Evolutionary conservation across 2,113 vertebrate species (phyloP), one percentile per base, ranked within the genome.

Genomic region (Sander lucioperca): DNA sequence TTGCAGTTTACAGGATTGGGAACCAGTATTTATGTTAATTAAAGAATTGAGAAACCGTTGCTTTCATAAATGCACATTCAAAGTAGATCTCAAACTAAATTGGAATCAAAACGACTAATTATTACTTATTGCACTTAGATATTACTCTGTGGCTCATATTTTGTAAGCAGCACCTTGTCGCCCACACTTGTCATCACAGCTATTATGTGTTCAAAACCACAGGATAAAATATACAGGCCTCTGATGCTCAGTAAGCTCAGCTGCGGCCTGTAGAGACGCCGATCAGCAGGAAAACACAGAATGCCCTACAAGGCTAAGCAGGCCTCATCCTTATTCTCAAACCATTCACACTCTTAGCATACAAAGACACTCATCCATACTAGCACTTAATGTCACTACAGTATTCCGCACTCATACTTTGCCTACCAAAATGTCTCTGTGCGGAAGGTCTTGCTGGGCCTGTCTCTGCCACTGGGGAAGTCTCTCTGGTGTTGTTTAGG

Each of bases 401-500:
- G 6, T 67, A 88, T 74, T 62, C 87, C 88, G 67, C 85, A 88
- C 80, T 86, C 87, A 67, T 51, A 84, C 79, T 79, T 75, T 66
- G 89, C 90, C 86, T 90, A 93, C 89, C 89, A 89, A 90, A 88
- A 67, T 19, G 74, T 68, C 79, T 90, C 77, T 74, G 76, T 81
- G 82, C 15, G 23, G 88, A 90, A 79, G 84, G 81, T 90, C 82
- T 76, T 77, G 69, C 77, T 57, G 59, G 83, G 81, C 69, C 80
- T 80, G 80, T 62, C 81, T 79, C 80, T 83, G 83, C 36, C 59
- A 78, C 69, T 64, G 67, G 70, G 71, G 88, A 89, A 78, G 83
- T 57, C 86, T 89, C 76, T 80, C 61, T 86, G 84, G 36, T 84
- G 85, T 87, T 88, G 80, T 85, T 88, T 72, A 75, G 72, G 66